These are phyloP conservation scores for Physocephala rufipes DNA, from an alignment of 2,888 invertebrate genomes.

Conservation along the genomic window DNA sequence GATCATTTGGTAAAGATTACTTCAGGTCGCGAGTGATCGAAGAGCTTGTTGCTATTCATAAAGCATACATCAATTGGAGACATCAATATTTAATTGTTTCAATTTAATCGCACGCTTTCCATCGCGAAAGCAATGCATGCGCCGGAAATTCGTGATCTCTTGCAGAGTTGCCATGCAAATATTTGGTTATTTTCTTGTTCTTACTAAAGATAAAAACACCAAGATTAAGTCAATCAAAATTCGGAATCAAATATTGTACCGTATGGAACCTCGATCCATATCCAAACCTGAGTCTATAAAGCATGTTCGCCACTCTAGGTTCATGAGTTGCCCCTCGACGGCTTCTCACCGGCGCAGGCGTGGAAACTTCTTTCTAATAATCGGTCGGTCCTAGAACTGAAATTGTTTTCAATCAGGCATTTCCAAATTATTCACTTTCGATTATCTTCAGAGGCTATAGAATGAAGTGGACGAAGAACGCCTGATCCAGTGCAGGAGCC, in stretches of 20 bases:
- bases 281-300: conserved; percentile 29
- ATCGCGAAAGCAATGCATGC: conserved; percentile 62
- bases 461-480: not conserved
- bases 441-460: not conserved
- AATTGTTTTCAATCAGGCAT: not conserved
- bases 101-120: conserved; percentile 53
- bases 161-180: not conserved
- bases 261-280: too few relatives aligned
- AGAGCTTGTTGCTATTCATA: conserved; percentile 18
- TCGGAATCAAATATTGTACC: too few relatives aligned
- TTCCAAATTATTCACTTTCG: not conserved
- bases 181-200: not conserved
- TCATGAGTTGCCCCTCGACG: too few relatives aligned
- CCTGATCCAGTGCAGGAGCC: not conserved
- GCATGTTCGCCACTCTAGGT: conserved; percentile 16
- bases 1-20: not conserved
- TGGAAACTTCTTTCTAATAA: not conserved
- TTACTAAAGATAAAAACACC: too few relatives aligned
- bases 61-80: conserved; percentile 43
- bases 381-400: not conserved
- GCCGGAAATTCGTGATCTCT: conserved; percentile 18
- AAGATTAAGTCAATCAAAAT: not conserved
- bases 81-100: conserved; percentile 64
- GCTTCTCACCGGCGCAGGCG: too few relatives aligned
- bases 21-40: not conserved